phyloP scores from a whole-genome alignment of 92 coral and sea anemone genomes.

The Meandrina meandrites region DNA sequence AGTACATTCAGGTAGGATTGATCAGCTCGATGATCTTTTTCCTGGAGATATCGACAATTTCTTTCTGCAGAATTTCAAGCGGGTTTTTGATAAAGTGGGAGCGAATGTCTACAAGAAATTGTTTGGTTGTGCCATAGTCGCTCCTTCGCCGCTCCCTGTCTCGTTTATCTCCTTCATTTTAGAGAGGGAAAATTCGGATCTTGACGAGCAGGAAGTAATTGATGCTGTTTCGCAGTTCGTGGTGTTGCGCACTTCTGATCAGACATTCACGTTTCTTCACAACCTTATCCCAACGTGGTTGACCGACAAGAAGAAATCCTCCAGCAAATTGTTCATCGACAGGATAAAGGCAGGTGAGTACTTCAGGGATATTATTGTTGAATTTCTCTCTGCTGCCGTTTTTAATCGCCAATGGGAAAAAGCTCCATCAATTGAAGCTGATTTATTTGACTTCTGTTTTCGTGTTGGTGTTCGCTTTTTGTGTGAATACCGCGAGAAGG shows the following conservation, averaged over 20 bases:
- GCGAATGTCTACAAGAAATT: neutral
- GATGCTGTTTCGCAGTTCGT: conserved; percentile 17
- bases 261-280: conserved; percentile 18
- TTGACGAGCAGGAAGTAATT: neutral
- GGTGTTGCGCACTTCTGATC: neutral
- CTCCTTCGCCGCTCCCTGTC: conserved; percentile 15
- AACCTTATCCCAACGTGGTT: conserved; percentile 29
- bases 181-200: neutral
- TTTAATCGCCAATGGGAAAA: no score
- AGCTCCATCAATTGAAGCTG: neutral
- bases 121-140: conserved; percentile 11
- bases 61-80: neutral
- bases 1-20: neutral
- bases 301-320: neutral
- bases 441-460: neutral
- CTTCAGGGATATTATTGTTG: conserved; percentile 12
- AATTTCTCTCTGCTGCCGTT: neutral
- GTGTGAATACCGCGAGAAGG: neutral
- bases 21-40: neutral
- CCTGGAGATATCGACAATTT: conserved; percentile 20
- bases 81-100: conserved; percentile 6
- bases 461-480: conserved; percentile 8
- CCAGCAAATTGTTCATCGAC: conserved; percentile 13
- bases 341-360: conserved; percentile 22
- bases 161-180: conserved; percentile 24